Base-by-base conservation (phyloP, 2,888 invertebrate species). In the Pseudococcus viburni region DNA sequence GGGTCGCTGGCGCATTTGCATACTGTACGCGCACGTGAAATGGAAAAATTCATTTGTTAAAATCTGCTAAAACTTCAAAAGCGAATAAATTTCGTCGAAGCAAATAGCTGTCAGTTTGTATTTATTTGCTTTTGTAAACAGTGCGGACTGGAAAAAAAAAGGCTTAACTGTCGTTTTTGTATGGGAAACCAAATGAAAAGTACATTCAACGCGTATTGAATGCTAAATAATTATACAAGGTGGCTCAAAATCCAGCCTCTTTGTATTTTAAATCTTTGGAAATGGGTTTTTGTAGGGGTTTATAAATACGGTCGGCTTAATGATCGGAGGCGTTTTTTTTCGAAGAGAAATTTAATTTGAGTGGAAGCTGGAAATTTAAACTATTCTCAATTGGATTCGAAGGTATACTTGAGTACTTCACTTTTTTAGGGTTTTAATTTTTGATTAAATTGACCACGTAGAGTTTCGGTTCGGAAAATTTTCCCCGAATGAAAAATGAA, bases 71-170 rank as follows among this genome's bases (percentile, higher is more conserved):
- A 83, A 83, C 80, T 83, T 83, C 80, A 46, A 83, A 83, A 83
- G 80, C 42, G 46, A 46, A 83, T 46, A 83, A 83, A 83, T 83
- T 77, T 83, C 46, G 80, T 46, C 80, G 80, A 83, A 83, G 46
- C 80, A 83, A 83, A 83, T 83, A 83, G 80, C 80, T 83, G 80
- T 83, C 80, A 83, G 80, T 83, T 83, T 83, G 80, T 83, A 83
- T 83, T 83, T 83, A 83, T 83, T 83, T 83, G 80, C 80, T 83
- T 83, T 83, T 83, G 80, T 83, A 83, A 83, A 83, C 80, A 83
- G 46, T 22, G 46, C 19, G n/a, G 42, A 46, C 80, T 33, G 26
- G 3, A 33, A 77, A 46, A 83, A 83, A 83, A 83, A 46, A 83
- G 46, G 80, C 80, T 83, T 46, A 83, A 83, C 80, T 83, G 80